Base-by-base conservation (phyloP, 2,113 vertebrate genomes). In the Pitta sordida region DNA sequence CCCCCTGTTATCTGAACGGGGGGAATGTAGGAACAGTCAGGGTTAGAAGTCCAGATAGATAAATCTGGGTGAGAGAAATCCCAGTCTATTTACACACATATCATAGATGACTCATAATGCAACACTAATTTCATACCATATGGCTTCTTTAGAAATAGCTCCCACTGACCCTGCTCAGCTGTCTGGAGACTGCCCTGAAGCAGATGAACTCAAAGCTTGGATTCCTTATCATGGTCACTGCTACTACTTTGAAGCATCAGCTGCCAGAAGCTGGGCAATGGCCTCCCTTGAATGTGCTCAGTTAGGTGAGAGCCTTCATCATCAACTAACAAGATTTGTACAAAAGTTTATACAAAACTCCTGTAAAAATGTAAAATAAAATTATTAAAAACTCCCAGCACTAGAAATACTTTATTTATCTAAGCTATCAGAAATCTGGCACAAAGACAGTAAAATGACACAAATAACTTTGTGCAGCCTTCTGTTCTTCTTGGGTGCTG, bases 151-250 rank as follows among this genome's bases (percentile, higher is more conserved):
- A 99, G 99, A 94, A 56, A 23, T 97, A 14, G 97, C 98, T 56
- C 98, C 99, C 58, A 98, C 98, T 4, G 98, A 98, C 3, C 98
- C 98, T 15, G 98, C 98, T 55, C 98, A 99, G 88, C 95, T 98
- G 43, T 98, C 98, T 6, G 99, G 99, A 64, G 98, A 92, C 56
- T 99, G 99, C 81, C 98, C 99, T 0, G 98, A 99, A 88, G 70
- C 94, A 51, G 95, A 77, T 1, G 97, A 93, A 2, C 80, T 88
- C 55, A 96, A 36, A 24, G 91, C 97, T 0, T 99, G 99, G 99
- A 97, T 99, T n/a, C 99, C 99, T 41, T 99, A 99, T 93, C 97
- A 81, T 2, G 94, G 98, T 19, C 97, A 99, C 85, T 99, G 99
- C 79, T 99, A 99, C 83, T 88, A 97, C 8, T 96, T 99, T 4